Conservation (phyloP, 2,888 invertebrate species). For the Graphium colonna region DNA sequence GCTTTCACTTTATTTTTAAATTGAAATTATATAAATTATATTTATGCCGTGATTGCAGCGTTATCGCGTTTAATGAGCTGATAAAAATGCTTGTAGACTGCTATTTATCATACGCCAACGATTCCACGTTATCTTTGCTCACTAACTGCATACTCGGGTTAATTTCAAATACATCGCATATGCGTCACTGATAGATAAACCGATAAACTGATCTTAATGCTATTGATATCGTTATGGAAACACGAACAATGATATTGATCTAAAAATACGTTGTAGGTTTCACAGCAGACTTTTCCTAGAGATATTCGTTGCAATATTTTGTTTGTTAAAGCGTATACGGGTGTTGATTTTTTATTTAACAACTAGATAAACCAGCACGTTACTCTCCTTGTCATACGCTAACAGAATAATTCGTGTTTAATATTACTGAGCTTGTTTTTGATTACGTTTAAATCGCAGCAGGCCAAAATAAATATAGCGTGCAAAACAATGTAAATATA, state of each 20-base stretch:
- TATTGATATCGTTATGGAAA: conserved; percentile 10
- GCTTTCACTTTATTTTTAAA: not conserved
- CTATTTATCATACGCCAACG: conserved; percentile 14
- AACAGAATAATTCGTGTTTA: no score
- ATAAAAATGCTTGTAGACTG: conserved; percentile 10
- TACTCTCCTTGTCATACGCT: no score
- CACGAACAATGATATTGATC: not conserved
- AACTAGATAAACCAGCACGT: no score
- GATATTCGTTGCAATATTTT: not conserved
- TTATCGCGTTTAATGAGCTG: conserved; percentile 18
- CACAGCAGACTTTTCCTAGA: not conserved
- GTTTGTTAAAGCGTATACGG: no score
- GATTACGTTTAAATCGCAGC: no score
- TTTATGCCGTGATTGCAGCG: not conserved
- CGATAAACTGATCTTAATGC: conserved; percentile 23
- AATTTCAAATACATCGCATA: conserved; percentile 26
- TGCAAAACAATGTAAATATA: no score
- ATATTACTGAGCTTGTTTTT: no score
- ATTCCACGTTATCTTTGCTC: conserved; percentile 18
- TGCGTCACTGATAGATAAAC: conserved; percentile 31
- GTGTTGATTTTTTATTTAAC: no score
- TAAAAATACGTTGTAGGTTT: not conserved
- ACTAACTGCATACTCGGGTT: conserved; percentile 23
- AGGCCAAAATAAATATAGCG: no score
- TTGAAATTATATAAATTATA: not conserved